Conservation (phyloP, 2,113 vertebrate species). For the Ceyx cyanopectus region DNA sequence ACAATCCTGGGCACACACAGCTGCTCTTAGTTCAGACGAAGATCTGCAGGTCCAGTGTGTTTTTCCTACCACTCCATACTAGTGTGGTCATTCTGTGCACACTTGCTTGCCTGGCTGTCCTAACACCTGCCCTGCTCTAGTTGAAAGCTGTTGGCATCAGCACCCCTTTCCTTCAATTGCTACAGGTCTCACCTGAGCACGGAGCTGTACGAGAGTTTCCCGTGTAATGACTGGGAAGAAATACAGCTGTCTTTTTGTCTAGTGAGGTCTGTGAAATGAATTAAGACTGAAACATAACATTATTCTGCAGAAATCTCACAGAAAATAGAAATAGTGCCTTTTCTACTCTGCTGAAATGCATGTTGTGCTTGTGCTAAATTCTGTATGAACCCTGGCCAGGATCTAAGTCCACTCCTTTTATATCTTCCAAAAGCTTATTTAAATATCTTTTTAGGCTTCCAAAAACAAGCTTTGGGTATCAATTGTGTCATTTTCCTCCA, state of each 20-base stretch:
- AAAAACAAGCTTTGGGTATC: not conserved
- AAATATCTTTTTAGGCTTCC: not conserved
- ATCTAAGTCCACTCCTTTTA: not conserved
- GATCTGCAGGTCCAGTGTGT: accelerated
- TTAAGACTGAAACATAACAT: not conserved
- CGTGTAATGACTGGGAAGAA: not conserved
- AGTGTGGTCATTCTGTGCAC: accelerated
- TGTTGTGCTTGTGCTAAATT: not conserved
- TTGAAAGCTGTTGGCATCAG: not conserved
- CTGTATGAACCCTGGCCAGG: not conserved
- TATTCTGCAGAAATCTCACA: not conserved
- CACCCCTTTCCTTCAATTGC: not conserved
- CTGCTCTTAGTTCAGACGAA: not conserved
- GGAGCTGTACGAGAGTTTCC: not conserved
- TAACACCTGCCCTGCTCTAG: not conserved
- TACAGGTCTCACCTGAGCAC: not conserved
- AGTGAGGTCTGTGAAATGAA: not conserved
- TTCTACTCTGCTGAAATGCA: not conserved
- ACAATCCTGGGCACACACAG: accelerated
- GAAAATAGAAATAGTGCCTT: not conserved
- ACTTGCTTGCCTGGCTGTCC: not conserved
- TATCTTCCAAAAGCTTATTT: not conserved
- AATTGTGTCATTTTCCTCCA: not conserved
- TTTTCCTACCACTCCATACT: not conserved
- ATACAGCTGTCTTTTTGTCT: not conserved